Conservation (phyloP, 2,888 invertebrate species). For the Trimorus sp. region DNA sequence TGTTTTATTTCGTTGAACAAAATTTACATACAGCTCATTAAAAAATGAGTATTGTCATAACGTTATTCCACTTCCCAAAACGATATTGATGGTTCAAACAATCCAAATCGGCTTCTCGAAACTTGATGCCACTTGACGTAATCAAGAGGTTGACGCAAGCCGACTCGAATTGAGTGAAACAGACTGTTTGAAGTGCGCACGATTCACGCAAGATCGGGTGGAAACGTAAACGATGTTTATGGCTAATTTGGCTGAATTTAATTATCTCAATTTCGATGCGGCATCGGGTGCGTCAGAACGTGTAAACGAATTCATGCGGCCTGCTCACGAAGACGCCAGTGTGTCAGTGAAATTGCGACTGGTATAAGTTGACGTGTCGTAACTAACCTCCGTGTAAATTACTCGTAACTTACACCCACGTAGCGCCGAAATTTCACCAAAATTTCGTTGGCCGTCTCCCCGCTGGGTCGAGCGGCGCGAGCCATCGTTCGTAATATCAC, state of each 20-base stretch:
- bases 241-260: constrained; percentile 42
- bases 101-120: no score
- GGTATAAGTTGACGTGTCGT: constrained; percentile 61
- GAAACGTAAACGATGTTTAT: constrained; percentile 42
- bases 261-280: constrained; percentile 26
- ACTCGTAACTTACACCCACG: constrained; percentile 74
- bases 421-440: constrained; percentile 63
- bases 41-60: no score
- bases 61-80: no score
- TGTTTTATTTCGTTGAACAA: no score
- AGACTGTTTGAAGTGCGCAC: no score
- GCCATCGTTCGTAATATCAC: constrained; percentile 47
- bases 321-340: constrained; percentile 48
- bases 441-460: constrained; percentile 46
- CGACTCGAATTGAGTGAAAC: no score
- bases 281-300: background rate
- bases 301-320: constrained; percentile 48
- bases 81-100: no score
- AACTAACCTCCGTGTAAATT: constrained; percentile 72
- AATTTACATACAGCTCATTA: no score
- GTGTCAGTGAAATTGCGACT: constrained; percentile 57
- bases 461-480: constrained; percentile 42
- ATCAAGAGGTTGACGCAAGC: no score
- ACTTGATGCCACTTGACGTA: no score
- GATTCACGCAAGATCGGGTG: background rate